A percentile compares a stretch with the other conserved stretches of the same genome.
These are phyloP conservation scores for Siphonodentalium dalli DNA, from an alignment of 2,888 invertebrate genomes.

Conservation along the genomic window DNA sequence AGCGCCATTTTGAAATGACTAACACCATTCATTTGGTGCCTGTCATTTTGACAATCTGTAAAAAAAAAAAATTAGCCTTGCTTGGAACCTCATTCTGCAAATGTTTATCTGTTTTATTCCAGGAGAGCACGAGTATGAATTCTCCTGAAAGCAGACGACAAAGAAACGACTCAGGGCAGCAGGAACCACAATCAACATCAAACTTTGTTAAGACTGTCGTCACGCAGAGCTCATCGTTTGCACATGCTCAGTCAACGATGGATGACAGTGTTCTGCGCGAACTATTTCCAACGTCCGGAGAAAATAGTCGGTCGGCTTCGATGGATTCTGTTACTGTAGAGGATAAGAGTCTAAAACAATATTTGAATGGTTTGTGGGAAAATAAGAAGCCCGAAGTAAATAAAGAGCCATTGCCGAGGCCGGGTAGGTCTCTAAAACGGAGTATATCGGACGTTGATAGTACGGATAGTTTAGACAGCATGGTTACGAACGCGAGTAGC, in stretches of 20 bases:
- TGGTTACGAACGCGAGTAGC: constrained; percentile 15
- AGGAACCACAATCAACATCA: constrained; percentile 54
- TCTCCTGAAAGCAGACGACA: constrained; percentile 40
- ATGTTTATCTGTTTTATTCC: constrained; percentile 5
- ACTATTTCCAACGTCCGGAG: constrained; percentile 10
- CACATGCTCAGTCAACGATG: constrained; percentile 26
- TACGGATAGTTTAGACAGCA: constrained; percentile 34
- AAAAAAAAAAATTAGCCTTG: neutral
- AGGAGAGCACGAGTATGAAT: constrained; percentile 57
- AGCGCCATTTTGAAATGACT: too few relatives aligned
- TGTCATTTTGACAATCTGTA: too few relatives aligned
- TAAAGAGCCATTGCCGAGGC: too few relatives aligned
- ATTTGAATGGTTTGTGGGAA: too few relatives aligned
- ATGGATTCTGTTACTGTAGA: too few relatives aligned
- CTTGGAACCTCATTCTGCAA: neutral
- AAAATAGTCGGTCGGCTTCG: constrained; percentile 20
- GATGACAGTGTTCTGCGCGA: constrained; percentile 20
- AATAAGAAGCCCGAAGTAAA: too few relatives aligned
- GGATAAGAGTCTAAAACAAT: too few relatives aligned
- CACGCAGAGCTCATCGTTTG: constrained; percentile 28
- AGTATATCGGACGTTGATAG: constrained; percentile 44
- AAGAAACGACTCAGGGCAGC: constrained; percentile 52
- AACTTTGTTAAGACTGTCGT: too few relatives aligned
- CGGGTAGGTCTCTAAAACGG: too few relatives aligned
- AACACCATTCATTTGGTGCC: too few relatives aligned